Base-by-base conservation (phyloP, 2,797 vertebrate species). In the Neopelma chrysocephalum region DNA sequence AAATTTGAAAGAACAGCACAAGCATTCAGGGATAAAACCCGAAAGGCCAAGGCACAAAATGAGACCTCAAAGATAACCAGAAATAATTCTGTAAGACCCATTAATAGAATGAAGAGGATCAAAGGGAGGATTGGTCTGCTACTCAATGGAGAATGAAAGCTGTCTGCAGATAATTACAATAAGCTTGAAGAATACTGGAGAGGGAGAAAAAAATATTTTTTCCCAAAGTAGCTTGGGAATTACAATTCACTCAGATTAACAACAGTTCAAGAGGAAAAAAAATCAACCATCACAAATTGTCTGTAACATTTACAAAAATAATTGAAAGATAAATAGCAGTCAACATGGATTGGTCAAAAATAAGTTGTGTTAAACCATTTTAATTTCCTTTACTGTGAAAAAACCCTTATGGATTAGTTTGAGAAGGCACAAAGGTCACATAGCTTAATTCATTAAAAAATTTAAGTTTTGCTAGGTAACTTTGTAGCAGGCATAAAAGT, bases 51-150 rank as follows among this genome's bases (percentile, higher is more conserved):
- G 81, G n/a, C 83, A 92, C 27, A 87, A 94, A 96, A 95, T 53
- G 40, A 92, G 92, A 94, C 93, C 93, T 93, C 94, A 93, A 47
- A 95, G 92, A 95, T 93, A 96, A 95, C 43, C 71, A 96, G 93
- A 94, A 96, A 94, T 94, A 79, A 87, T 96, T 95, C 73, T 82
- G 40, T 66, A 77, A 94, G 73, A 87, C 60, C 73, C 64, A 43
- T 53, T 95, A 89, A 90, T 70, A 87, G 83, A 89, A 90, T 26
- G 66, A 93, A n/a, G 38, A 94, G 93, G 92, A 96, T 96, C 95
- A 96, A 96, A 94, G 88, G 2, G 38, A 34, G 77, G 47, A 73
- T 89, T 89, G 86, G 75, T 65, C 73, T 92, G 47, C 40, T 86
- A 10, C 80, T 94, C 90, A 82, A 3, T 71, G 56, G 70, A 94